Percentiles rank a stretch among this genome's conserved stretches.
phyloP scores from a whole-genome alignment of 2,797 vertebrate species.

The Mastacembelus armatus region DNA sequence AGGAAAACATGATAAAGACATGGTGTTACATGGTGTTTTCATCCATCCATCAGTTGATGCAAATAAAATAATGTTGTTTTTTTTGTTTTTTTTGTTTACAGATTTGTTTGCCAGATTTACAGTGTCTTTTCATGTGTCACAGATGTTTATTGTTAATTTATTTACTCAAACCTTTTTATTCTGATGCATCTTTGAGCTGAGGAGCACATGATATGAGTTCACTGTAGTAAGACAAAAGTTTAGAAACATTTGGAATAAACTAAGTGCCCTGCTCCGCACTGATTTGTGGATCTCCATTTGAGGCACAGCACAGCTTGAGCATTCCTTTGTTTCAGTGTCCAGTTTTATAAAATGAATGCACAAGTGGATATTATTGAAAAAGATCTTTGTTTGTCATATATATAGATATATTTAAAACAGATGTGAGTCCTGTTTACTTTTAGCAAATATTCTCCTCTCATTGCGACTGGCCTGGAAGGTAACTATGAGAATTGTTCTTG shows the following conservation, averaged over 20 bases:
- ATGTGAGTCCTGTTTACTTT: conserved; percentile 62
- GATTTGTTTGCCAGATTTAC: conserved; percentile 22
- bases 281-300: conserved; percentile 49
- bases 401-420: conserved; percentile 61
- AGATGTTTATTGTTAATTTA: conserved; percentile 27
- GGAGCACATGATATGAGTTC: conserved; percentile 15
- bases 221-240: conserved; percentile 16
- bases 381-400: conserved; percentile 61
- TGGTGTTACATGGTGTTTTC: conserved; percentile 16
- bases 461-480: conserved; percentile 41
- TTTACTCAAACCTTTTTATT: conserved; percentile 21
- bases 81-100: background rate
- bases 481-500: conserved; percentile 25
- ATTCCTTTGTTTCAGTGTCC: conserved; percentile 41
- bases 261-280: conserved; percentile 14
- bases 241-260: conserved; percentile 35
- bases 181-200: background rate
- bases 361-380: conserved; percentile 35
- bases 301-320: conserved; percentile 7
- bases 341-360: conserved; percentile 39
- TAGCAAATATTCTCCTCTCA: conserved; percentile 39
- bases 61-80: conserved; percentile 8
- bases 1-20: conserved; percentile 34
- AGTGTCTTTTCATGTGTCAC: conserved; percentile 1
- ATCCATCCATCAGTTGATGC: conserved; percentile 2